Base-by-base conservation (phyloP, 2,797 vertebrate genomes). In the Enteromius afrohamiltoni region DNA sequence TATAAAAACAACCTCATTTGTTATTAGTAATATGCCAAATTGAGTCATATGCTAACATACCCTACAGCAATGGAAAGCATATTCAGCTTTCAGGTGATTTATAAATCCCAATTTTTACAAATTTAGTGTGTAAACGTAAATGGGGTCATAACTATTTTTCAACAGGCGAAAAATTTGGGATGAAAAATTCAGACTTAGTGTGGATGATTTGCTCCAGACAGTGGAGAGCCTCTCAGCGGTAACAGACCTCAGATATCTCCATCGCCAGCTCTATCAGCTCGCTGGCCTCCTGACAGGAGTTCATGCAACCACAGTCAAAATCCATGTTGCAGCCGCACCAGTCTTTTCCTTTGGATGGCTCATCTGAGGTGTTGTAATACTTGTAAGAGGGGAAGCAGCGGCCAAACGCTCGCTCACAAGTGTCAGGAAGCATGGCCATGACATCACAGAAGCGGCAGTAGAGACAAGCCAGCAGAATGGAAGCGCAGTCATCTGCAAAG, bases 241-340 rank as follows among this genome's bases (percentile, higher is more conserved):
- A 97, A 88, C 96, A 97, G 83, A 97, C 92, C 92, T 97, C 96
- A 0, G 96, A 97, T 53, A 97, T 95, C 92, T 97, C 97, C 95
- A 96, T 95, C 83, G 96, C 96, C 42, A 97, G 92, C 87, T 97
- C 96, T 71, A 97, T 90, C 23, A 96, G 95, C 82, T 97, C 95
- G 0, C 94, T 93, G 5, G 93, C 93, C 87, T 97, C 97, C 0
- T 97, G 95, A 84, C 96, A 98, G 79, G 94, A 93, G 79, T 95
- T 92, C 49, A 96, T 94, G 49, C 95, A 90, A 84, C 94, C 93
- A 83, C 96, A 97, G 88, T 97, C 95, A 90, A 96, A 77, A 49
- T 96, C 95, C 77, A 95, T 92, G 84, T 88, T 93, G 81, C 94
- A 95, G 89, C 86, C 91, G 90, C 95, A 96, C 83, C 95, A 95